A percentile compares a stretch with the other conserved stretches of the same genome.
phyloP scores from a whole-genome alignment of 1,140 invertebrate genomes.

The Drosophila setifemur region DNA sequence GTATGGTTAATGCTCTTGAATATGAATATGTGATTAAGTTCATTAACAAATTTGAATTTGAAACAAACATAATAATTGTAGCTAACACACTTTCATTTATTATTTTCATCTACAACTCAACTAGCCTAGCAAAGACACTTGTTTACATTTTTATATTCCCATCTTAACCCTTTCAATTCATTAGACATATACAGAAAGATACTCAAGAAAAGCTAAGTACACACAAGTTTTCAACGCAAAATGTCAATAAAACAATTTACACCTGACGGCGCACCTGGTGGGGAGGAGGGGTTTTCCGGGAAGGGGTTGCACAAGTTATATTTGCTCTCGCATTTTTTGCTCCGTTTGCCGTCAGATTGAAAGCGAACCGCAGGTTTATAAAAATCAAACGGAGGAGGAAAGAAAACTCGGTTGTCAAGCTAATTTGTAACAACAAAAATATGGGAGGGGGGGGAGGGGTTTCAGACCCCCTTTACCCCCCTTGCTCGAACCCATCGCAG shows the following conservation, averaged over 20 bases:
- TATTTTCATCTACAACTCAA: too few species aligned
- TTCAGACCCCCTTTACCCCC: neutral
- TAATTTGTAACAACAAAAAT: conserved; percentile 35
- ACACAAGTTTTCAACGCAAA: neutral
- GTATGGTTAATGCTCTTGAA: too few species aligned
- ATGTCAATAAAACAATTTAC: conserved; percentile 40
- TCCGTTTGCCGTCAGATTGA: neutral
- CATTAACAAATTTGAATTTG: too few species aligned
- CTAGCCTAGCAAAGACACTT: too few species aligned
- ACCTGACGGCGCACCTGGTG: neutral
- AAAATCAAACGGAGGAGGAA: conserved; percentile 8
- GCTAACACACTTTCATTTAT: too few species aligned
- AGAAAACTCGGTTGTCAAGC: conserved; percentile 21
- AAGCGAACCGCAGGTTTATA: conserved; percentile 11
- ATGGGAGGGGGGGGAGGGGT: neutral
- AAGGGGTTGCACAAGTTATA: conserved; percentile 1
- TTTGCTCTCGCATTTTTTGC: neutral
- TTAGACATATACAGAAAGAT: too few species aligned
- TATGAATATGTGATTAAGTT: too few species aligned
- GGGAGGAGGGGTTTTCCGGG: too few species aligned
- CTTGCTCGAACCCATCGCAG: neutral
- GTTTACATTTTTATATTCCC: too few species aligned
- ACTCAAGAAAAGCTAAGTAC: neutral
- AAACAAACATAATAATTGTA: too few species aligned
- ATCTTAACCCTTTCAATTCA: too few species aligned